Percentiles rank a stretch among this genome's conserved stretches.
These are phyloP conservation scores for Oxyruncus cristatus DNA, from an alignment of 2,113 vertebrate genomes.

Conservation along the genomic window DNA sequence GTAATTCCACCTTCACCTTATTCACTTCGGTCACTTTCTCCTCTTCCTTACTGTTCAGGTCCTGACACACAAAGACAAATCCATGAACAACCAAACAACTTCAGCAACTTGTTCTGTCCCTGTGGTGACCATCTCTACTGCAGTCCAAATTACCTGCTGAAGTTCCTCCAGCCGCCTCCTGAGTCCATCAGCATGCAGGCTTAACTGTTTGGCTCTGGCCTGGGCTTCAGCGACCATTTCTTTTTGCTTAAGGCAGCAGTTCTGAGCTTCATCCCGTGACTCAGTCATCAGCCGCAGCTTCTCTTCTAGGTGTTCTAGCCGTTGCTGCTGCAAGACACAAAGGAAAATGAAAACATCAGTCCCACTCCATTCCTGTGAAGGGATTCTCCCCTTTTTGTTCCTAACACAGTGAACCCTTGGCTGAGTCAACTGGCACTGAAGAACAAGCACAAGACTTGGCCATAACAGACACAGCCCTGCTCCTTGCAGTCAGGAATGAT, in stretches of 20 bases:
- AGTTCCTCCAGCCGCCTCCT: slow-evolving; percentile 82
- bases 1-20: slow-evolving; percentile 85
- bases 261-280: slow-evolving; percentile 85
- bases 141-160: slow-evolving; percentile 80
- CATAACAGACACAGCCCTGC: fast-evolving
- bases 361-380: neutral
- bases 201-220: slow-evolving; percentile 77
- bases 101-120: neutral
- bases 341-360: neutral
- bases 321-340: slow-evolving; percentile 79
- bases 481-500: neutral
- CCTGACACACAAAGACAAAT: slow-evolving; percentile 70
- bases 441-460: neutral
- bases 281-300: slow-evolving; percentile 81
- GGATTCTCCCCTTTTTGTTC: neutral
- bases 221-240: slow-evolving; percentile 82
- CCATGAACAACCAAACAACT: neutral
- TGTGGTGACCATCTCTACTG: neutral
- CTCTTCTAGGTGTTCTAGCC: slow-evolving; percentile 82
- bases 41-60: slow-evolving; percentile 86
- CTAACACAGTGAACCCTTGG: neutral
- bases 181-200: slow-evolving; percentile 78
- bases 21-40: slow-evolving; percentile 86
- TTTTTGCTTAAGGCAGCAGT: slow-evolving; percentile 85
- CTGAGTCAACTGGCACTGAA: neutral